phyloP scores from a whole-genome alignment of 92 coral and sea anemone genomes.

The Ricordea florida region DNA sequence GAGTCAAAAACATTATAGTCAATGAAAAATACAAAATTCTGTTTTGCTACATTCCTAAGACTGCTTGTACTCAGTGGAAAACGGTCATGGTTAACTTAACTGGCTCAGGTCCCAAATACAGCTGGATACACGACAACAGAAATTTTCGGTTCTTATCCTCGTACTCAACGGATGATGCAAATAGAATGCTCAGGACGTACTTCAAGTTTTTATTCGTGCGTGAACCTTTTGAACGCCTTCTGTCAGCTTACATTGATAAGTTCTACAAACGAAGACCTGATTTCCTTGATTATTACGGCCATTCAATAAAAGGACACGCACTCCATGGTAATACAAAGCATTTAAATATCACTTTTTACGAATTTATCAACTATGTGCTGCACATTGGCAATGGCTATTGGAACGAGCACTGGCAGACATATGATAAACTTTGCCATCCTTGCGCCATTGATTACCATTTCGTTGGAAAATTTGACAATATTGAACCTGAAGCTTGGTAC shows the following conservation, averaged over 20 bases:
- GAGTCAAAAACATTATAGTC: not conserved
- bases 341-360: conserved; percentile 50
- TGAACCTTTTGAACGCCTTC: conserved; percentile 64
- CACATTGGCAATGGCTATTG: conserved; percentile 21
- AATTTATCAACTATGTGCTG: conserved; percentile 51
- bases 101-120: not conserved
- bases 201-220: conserved; percentile 69
- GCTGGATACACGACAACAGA: not conserved
- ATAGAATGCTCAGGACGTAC: conserved; percentile 37
- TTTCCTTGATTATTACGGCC: conserved; percentile 35
- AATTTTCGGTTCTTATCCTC: conserved; percentile 2
- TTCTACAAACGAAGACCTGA: conserved; percentile 45
- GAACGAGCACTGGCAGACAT: conserved; percentile 65
- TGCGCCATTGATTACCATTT: conserved; percentile 62
- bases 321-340: not conserved
- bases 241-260: conserved; percentile 68
- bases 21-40: conserved; percentile 8
- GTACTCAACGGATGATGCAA: conserved; percentile 52
- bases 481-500: conserved; percentile 40
- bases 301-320: conserved; percentile 29
- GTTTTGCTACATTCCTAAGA: conserved; percentile 23
- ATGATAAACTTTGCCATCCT: conserved; percentile 62
- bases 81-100: not conserved
- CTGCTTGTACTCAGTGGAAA: conserved; percentile 14
- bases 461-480: conserved; percentile 59